Evolutionary conservation across 2,797 vertebrate genomes (phyloP), one percentile per base, ranked within the genome.

Genomic region (Pantherophis vulpinus): DNA sequence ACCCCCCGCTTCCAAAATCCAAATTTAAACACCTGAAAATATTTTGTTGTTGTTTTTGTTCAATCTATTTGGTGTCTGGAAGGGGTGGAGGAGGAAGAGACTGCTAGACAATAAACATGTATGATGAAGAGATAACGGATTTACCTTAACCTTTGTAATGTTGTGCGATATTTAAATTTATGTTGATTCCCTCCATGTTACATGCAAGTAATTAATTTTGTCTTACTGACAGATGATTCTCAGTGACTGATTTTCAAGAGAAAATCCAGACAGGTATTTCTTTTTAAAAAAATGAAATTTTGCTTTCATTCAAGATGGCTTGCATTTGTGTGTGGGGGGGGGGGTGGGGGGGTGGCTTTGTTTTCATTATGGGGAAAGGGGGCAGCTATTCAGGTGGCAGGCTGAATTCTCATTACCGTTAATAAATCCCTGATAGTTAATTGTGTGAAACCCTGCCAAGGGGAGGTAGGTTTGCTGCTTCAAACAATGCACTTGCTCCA

Each of bases 221-320:
- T 98, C 97, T 97, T 95, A 93, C 97, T 97, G 98, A 97, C 97
- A 98, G 97, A 97, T 97, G 97, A 97, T 97, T 98, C 97, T 96
- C 95, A 96, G 70, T 97, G 96, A 97, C 96, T 97, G 97, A 96
- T 97, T 97, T 97, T 96, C 97, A 96, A 97, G 97, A 97, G 96
- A 96, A 95, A 96, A 94, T 86, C 94, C 94, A 96, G 96, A 98
- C 96, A 98, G 97, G 97, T 97, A 97, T 95, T 97, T 95, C 97
- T 93, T 97, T 29, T 4, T 0, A 60, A 60, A 63, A 29, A 63
- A 29, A 74, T 37, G 96, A 96, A 97, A 66, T 93, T 97, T 97
- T 88, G 47, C 94, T 97, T 97, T 96, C 93, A 94, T 96, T 95
- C 3, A 54, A 91, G 90, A 94, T 95, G 93, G 32, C 32, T 96